phyloP scores from a whole-genome alignment of 2,888 invertebrate species.

The Sphaerophoria rueppellii region DNA sequence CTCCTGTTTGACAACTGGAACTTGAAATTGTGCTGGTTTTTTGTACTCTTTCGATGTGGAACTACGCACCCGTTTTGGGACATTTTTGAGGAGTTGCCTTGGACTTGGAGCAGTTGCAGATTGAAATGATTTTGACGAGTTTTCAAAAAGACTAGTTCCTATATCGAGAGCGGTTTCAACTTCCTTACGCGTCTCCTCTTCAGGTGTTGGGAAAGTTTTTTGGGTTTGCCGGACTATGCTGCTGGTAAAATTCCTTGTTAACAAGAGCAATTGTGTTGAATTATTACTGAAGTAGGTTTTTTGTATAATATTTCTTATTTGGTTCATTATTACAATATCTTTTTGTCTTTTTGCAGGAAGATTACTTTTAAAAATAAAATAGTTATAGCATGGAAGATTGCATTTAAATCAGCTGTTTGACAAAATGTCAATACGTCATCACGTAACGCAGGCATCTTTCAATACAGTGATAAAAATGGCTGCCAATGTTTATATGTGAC shows the following conservation, averaged over 20 bases:
- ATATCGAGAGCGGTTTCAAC: slow-evolving; percentile 77
- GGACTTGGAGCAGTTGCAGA: slow-evolving; percentile 71
- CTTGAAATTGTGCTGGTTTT: neutral
- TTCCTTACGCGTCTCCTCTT: slow-evolving; percentile 74
- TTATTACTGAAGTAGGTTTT: slow-evolving; percentile 17
- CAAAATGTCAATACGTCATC: neutral
- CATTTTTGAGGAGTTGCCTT: slow-evolving; percentile 28
- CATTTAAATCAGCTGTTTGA: neutral
- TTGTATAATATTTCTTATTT: slow-evolving; percentile 41
- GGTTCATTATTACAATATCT: slow-evolving; percentile 41
- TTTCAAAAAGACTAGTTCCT: slow-evolving; percentile 78
- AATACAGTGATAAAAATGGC: too few relatives aligned
- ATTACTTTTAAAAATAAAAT: neutral
- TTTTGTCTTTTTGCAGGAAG: neutral
- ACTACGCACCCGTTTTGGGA: slow-evolving; percentile 38
- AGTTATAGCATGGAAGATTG: slow-evolving; percentile 9
- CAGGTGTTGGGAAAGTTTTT: slow-evolving; percentile 62
- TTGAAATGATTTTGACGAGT: slow-evolving; percentile 75
- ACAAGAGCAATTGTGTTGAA: neutral
- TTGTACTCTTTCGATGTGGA: slow-evolving; percentile 14
- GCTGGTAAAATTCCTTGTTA: slow-evolving; percentile 7
- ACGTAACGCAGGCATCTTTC: neutral
- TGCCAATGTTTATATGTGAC: too few relatives aligned
- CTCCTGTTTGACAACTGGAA: slow-evolving; percentile 13
- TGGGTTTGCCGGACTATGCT: neutral